phyloP scores from a whole-genome alignment of 2,113 vertebrate species.

The Xyrauchen texanus region DNA sequence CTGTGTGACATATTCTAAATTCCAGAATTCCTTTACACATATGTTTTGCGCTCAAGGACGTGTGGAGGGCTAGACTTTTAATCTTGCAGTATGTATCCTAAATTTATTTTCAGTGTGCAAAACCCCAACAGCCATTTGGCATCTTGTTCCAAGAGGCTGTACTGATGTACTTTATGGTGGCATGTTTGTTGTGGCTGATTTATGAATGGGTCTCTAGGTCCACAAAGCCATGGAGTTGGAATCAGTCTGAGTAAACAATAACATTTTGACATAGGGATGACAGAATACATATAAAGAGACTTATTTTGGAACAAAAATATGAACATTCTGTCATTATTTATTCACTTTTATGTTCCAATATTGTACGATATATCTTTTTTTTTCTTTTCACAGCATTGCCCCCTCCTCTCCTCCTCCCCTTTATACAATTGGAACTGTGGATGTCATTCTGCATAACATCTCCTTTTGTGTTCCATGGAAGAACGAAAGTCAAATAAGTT shows the following conservation, averaged over 20 bases:
- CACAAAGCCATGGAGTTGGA: neutral
- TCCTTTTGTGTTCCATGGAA: no score
- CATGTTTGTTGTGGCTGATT: neutral
- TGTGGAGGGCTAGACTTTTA: neutral
- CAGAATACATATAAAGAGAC: neutral
- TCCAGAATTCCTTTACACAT: constrained; percentile 3
- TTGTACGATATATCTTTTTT: no score
- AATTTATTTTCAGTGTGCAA: neutral
- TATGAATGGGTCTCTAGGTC: neutral
- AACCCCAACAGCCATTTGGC: constrained; percentile 13
- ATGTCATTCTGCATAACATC: no score
- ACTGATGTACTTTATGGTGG: constrained; percentile 8
- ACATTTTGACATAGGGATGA: neutral
- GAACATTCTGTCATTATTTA: no score
- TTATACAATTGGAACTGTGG: no score
- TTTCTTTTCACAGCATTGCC: no score
- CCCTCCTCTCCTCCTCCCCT: no score
- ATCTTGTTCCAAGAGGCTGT: constrained; percentile 3
- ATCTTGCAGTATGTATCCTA: neutral
- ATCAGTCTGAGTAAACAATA: constrained; percentile 12
- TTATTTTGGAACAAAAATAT: no score
- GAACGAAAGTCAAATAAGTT: no score
- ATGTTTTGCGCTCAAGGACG: constrained; percentile 33
- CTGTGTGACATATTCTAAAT: neutral
- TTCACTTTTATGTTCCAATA: no score